Base-by-base conservation (phyloP, 1,140 invertebrate species). In the Ceratosolen fusciceps region DNA sequence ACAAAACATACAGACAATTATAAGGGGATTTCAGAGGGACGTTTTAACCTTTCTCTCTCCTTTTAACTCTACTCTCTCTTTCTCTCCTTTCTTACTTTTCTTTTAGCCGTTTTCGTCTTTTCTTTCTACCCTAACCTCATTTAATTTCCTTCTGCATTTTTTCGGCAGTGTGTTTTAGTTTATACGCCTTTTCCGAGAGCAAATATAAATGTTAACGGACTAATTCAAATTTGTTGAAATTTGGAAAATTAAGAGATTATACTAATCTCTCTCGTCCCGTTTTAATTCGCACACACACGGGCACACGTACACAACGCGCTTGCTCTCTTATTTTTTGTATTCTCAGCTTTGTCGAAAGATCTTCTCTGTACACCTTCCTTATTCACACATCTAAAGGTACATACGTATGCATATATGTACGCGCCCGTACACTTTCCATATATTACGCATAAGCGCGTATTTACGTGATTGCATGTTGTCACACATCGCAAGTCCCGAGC, bases 261-360 rank as follows among this genome's bases (percentile, higher is more conserved):
- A 37, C 10, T 37, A 37, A 65, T 37, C 26, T 37, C 16, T 37
- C 0, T 37, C 7, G 12, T 31, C 14, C 9, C 39, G 16, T 31
- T 26, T 10, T 31, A 21, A 26, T 52, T 31, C 21, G 39, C 21
- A 7, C 19, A 26, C 12, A 39, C 52, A 2, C 19, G 3, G 16
- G 5, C 39, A 31, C 7, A n/a, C 29, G 43, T 16, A 34, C 19
- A 54, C 29, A 16, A 21, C 10, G 29, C 29, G 26, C 37, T 14
- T 56, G 10, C 49, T 72, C 19, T 58, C 10, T 37, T n/a, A 12
- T 73, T 37, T 73, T 54, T 73, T 34, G 34, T 56, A 39, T 34
- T 65, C 21, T 65, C 16, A 37, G 7, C 21, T 21, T n/a, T 37
- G 5, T 62, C 60, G 16, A 62, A 31, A 65, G 10, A 65, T 37